Evolutionary conservation across 2,797 vertebrate species (phyloP), one percentile per base, ranked within the genome.

Genomic region (Chaunax sp.): DNA sequence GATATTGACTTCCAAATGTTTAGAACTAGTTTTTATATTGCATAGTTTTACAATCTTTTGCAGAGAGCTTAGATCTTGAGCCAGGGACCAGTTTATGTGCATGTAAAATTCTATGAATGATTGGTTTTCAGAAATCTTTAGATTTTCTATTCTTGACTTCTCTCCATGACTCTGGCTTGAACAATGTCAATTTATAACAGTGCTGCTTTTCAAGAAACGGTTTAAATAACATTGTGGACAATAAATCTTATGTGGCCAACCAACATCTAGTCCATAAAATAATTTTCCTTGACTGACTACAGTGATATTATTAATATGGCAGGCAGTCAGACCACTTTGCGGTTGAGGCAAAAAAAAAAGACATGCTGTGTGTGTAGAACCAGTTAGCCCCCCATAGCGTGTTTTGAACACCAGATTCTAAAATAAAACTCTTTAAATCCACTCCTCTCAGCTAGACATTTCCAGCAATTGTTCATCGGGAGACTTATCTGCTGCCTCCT

Each of bases 381-480:
- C 67, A 76, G 66, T 87, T 70, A 55, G 63, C 79, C 71, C 77
- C 82, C 85, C 71, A 60, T 65, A 81, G 88, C 82, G 88, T 91
- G 82, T 84, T 91, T 87, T 85, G 54, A 81, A 78, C 75, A 78
- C 64, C 75, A 64, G 69, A 81, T 81, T 90, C 80, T 83, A 91
- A 94, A 92, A 90, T 87, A 88, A 92, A 92, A 87, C 64, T 77
- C 85, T 89, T 87, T 82, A 87, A 91, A 73, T 71, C 81, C 85
- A 82, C 55, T 87, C 84, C 83, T 86, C 84, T 92, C 84, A 78
- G 85, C 64, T 45, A 80, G 83, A 23, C 69, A 89, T 90, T 94
- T 95, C 93, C 93, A 92, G 89, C 87, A 93, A 94, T 95, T 94
- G 93, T 94, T 93, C 74, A 72, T 73, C 79, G 46, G 51, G 56